These are phyloP conservation scores for Oppia nitens DNA, from an alignment of 1,140 invertebrate genomes.

Conservation along the genomic window DNA sequence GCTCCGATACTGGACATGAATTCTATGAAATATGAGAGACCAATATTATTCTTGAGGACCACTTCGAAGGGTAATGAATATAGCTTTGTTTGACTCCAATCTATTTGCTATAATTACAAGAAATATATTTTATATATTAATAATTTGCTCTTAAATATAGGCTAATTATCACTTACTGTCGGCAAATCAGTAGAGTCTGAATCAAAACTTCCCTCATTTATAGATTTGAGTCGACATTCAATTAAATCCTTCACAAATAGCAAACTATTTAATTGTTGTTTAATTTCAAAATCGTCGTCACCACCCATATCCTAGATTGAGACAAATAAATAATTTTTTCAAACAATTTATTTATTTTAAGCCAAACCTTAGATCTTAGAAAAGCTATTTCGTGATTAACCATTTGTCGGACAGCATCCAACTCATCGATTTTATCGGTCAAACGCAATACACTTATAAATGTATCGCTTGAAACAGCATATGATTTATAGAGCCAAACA, in stretches of 20 bases:
- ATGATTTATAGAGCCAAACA: conserved; percentile 44
- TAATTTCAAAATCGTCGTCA: conserved; percentile 60
- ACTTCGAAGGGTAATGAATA: conserved; percentile 53
- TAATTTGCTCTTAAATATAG: background rate
- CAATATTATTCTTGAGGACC: conserved; percentile 59
- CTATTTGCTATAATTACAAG: background rate
- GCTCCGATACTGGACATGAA: conserved; percentile 52
- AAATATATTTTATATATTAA: background rate
- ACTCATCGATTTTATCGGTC: conserved; percentile 56
- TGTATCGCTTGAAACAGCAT: conserved; percentile 36
- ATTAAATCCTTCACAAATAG: conserved; percentile 59
- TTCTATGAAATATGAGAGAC: conserved; percentile 58
- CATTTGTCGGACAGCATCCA: conserved; percentile 56
- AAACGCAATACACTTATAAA: conserved; percentile 61
- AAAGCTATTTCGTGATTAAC: conserved; percentile 56
- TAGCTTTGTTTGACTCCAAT: conserved; percentile 35
- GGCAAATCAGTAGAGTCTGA: conserved; percentile 31
- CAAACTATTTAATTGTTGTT: conserved; percentile 74
- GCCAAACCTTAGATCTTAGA: conserved; percentile 43
- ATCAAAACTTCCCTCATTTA: conserved; percentile 26
- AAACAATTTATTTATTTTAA: background rate
- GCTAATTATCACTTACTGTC: conserved; percentile 15
- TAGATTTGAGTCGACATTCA: conserved; percentile 31
- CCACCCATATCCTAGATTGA: conserved; percentile 46
- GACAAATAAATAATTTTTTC: background rate